A percentile compares a stretch with the other conserved stretches of the same genome.
phyloP scores from a whole-genome alignment of 2,113 vertebrate genomes.

The Coreoperca whiteheadi region DNA sequence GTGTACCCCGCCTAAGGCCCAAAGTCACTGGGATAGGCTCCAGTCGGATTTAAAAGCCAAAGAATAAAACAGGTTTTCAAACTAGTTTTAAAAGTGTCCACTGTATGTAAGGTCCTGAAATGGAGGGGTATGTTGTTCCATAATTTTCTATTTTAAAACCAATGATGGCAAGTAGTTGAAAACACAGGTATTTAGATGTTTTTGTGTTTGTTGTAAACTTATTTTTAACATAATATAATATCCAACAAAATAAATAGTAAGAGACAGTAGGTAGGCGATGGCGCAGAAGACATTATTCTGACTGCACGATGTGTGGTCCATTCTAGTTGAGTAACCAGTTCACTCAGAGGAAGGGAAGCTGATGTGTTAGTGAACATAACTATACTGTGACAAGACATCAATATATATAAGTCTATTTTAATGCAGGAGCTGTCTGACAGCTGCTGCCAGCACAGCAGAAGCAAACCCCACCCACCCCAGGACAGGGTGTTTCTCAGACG shows the following conservation, averaged over 20 bases:
- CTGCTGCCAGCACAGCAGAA: slow-evolving; percentile 70
- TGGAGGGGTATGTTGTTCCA: too few relatives aligned
- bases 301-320: slow-evolving; percentile 18
- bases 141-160: not conserved
- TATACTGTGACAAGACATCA: slow-evolving; percentile 75
- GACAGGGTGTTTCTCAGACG: slow-evolving; percentile 47
- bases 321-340: slow-evolving; percentile 32
- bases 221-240: not conserved
- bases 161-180: not conserved
- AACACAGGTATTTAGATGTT: not conserved
- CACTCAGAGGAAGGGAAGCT: slow-evolving; percentile 37
- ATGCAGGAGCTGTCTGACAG: slow-evolving; percentile 66
- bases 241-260: not conserved
- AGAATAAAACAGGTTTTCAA: too few relatives aligned
- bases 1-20: too few relatives aligned
- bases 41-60: too few relatives aligned
- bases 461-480: slow-evolving; percentile 25
- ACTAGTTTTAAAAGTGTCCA: too few relatives aligned
- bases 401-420: slow-evolving; percentile 74
- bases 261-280: not conserved
- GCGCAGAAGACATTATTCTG: slow-evolving; percentile 13
- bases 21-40: too few relatives aligned
- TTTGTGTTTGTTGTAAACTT: not conserved
- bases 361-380: slow-evolving; percentile 70
- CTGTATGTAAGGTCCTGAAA: too few relatives aligned